Base-by-base conservation (phyloP, 2,113 vertebrate genomes). In the Speoplatyrhinus poulsoni region DNA sequence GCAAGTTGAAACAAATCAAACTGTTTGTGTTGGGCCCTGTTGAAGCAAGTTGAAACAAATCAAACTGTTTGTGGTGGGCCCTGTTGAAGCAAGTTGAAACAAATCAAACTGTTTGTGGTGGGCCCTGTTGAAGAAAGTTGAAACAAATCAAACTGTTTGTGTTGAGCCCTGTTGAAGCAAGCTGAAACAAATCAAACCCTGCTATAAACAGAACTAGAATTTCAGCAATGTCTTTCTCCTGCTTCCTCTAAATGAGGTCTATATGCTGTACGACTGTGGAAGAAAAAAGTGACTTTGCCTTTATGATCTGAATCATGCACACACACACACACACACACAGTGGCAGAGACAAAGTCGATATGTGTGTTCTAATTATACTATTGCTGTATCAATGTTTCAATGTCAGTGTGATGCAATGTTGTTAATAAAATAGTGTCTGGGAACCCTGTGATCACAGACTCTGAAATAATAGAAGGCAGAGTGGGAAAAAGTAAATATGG, bases 281-380 rank as follows among this genome's bases (percentile, higher is more conserved):
- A 13, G 50, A 4, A 52, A 52, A 52, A n/a, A 13, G 13, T n/a
- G 3, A n/a, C 49, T 12, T 15, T 52, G 13, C 49, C 13, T 12
- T 15, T 13, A 52, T 6, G n/a, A 47, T 13, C 36, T 41, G 7
- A 41, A 41, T 8, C 36, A 41, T 8, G 7, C 36, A 41, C 36
- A 41, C 61, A 64, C 16, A 1, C 72, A 75, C 67, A 50, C 54
- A 63, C 73, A 61, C 65, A 75, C 70, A 75, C 79, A 80, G 76
- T 81, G 72, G 71, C 15, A 9, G 62, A 1, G 49, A 61, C 61
- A 26, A 66, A 32, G 76, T 87, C 81, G 19, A 87, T 90, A 75
- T 65, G 63, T 70, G 63, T 41, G 15, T 62, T 81, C 83, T 87
- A 86, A 87, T 87, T 82, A 87, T 72, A 81, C 79, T 57, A 55